These are phyloP conservation scores for Liolophura sinensis DNA, from an alignment of 1,140 invertebrate species.

Conservation along the genomic window DNA sequence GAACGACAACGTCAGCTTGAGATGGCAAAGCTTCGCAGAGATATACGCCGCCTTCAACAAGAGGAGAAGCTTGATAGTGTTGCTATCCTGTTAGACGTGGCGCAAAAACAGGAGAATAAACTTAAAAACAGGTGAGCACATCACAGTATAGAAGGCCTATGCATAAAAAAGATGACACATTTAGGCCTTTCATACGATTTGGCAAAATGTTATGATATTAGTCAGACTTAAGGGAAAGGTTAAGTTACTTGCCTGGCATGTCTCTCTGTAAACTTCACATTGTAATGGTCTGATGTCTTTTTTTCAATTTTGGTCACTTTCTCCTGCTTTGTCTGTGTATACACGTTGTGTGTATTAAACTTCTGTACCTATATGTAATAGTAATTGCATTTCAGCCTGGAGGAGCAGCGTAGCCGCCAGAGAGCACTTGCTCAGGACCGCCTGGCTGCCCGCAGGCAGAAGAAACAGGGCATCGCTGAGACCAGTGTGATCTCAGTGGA, in stretches of 20 bases:
- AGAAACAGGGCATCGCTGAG: slow-evolving; percentile 16
- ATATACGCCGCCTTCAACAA: slow-evolving; percentile 24
- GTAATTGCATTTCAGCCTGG: slow-evolving; percentile 24
- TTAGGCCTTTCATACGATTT: too few species aligned
- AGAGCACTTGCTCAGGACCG: slow-evolving; percentile 38
- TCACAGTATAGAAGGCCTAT: not conserved
- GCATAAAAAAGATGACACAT: not conserved
- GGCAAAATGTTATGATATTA: too few species aligned
- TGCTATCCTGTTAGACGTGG: slow-evolving; percentile 34
- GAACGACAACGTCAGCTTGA: slow-evolving; percentile 39
- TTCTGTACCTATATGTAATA: not conserved
- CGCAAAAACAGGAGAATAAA: slow-evolving; percentile 27
- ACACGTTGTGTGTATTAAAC: too few species aligned
- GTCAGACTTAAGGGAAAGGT: too few species aligned
- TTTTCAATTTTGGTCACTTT: too few species aligned
- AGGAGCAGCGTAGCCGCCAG: slow-evolving; percentile 37
- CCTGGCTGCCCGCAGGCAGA: slow-evolving; percentile 28
- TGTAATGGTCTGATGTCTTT: too few species aligned
- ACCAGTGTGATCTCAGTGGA: slow-evolving; percentile 11
- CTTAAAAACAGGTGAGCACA: slow-evolving; percentile 28
- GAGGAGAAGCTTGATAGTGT: slow-evolving; percentile 45
- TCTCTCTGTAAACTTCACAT: too few species aligned
- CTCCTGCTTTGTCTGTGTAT: too few species aligned
- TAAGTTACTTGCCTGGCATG: too few species aligned
- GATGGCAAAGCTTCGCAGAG: slow-evolving; percentile 34